Evolutionary conservation across 2,113 vertebrate species (phyloP).

Genomic region (Trochalopteron elliotii): DNA sequence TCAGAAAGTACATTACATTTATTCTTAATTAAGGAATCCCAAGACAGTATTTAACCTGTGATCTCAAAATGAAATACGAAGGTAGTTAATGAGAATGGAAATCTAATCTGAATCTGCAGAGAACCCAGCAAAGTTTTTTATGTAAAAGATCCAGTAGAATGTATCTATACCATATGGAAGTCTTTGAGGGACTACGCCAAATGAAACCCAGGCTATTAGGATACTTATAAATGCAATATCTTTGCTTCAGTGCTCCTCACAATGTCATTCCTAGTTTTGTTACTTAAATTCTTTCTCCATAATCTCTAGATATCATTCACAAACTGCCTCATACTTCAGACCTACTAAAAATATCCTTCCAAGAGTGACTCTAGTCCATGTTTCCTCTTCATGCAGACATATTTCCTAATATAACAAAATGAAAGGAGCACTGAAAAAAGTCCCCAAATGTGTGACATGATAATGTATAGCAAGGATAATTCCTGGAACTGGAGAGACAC

Average conservation of each 20-base stretch:
- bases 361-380: background rate
- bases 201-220: background rate
- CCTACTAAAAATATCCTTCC: background rate
- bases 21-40: background rate
- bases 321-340: background rate
- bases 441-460: background rate
- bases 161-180: background rate
- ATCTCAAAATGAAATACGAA: background rate
- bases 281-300: background rate
- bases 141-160: background rate
- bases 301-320: background rate
- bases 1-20: background rate
- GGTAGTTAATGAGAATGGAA: background rate
- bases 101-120: background rate
- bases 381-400: constrained; percentile 39
- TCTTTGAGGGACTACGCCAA: background rate
- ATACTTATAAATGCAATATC: background rate
- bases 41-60: background rate
- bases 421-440: constrained; percentile 1
- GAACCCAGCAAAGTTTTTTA: background rate
- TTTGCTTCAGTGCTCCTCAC: background rate
- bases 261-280: background rate
- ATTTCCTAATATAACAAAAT: constrained; percentile 43
- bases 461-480: background rate
- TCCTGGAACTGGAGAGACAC: background rate